phyloP scores from a whole-genome alignment of 1,140 invertebrate genomes.

The Cydia splendana region DNA sequence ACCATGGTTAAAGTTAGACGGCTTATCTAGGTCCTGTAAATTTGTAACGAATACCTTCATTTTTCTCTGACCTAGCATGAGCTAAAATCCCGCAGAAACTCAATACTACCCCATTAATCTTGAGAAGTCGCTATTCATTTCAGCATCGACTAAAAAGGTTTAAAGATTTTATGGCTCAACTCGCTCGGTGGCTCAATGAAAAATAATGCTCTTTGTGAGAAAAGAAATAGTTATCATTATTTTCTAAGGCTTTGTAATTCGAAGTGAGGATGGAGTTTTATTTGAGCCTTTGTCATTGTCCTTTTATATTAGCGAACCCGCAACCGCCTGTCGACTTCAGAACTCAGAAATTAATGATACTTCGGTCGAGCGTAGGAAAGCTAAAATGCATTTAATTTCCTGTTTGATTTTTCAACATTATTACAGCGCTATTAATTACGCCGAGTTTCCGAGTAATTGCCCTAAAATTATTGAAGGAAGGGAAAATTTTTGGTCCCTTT shows the following conservation, averaged over 20 bases:
- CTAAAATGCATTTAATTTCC: constrained; percentile 18
- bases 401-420: constrained; percentile 20
- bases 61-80: background rate
- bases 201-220: constrained; percentile 20
- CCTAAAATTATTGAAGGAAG: constrained; percentile 20
- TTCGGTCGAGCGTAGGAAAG: constrained; percentile 5
- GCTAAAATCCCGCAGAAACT: background rate
- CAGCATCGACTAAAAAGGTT: constrained; percentile 2
- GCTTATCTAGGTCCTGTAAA: background rate
- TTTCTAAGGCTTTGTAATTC: constrained; percentile 22
- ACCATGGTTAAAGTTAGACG: background rate
- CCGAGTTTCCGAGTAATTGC: constrained; percentile 14
- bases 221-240: constrained; percentile 30
- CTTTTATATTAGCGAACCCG: constrained; percentile 15
- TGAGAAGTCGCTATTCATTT: constrained; percentile 50
- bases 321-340: background rate
- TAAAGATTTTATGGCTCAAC: background rate
- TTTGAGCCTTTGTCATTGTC: constrained; percentile 24
- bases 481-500: constrained; percentile 14
- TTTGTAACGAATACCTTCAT: background rate
- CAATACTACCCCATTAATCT: constrained; percentile 42
- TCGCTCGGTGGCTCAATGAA: constrained; percentile 11
- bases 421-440: constrained; percentile 16
- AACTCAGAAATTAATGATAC: constrained; percentile 26
- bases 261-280: constrained; percentile 11